These are phyloP conservation scores for Netelia virgata DNA, from an alignment of 2,888 invertebrate species.

Conservation along the genomic window DNA sequence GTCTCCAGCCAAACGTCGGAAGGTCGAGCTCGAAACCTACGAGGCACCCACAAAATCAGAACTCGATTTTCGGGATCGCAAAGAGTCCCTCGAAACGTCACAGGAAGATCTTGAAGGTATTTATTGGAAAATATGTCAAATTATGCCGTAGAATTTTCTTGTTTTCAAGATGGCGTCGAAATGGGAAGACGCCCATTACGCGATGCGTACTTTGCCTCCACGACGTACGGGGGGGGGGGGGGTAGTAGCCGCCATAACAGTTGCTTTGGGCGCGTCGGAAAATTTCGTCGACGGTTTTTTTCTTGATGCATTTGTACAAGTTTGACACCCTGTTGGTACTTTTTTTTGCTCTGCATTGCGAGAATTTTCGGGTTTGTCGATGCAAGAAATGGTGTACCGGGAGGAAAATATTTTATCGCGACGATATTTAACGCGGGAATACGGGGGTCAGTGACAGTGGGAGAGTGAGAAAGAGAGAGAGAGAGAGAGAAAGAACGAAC, in stretches of 20 bases:
- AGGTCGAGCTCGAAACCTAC: slow-evolving; percentile 80
- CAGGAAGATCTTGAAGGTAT: slow-evolving; percentile 82
- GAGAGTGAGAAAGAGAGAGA: slow-evolving; percentile 67
- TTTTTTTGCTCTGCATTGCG: slow-evolving; percentile 34
- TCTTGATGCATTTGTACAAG: slow-evolving; percentile 12
- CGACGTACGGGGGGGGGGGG: slow-evolving; percentile 71
- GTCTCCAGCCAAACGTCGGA: slow-evolving; percentile 83
- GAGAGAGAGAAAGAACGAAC: slow-evolving; percentile 48
- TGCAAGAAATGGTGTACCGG: slow-evolving; percentile 25
- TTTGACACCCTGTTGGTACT: neutral
- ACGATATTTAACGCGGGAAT: slow-evolving; percentile 76
- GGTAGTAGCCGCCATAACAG: slow-evolving; percentile 80
- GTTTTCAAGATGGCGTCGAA: slow-evolving; percentile 81
- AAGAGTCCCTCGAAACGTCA: slow-evolving; percentile 72
- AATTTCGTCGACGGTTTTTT: slow-evolving; percentile 50
- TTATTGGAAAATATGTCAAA: slow-evolving; percentile 77
- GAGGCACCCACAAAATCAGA: slow-evolving; percentile 72
- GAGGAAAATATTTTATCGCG: slow-evolving; percentile 36
- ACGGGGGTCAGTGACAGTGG: slow-evolving; percentile 76
- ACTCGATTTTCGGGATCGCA: slow-evolving; percentile 76
- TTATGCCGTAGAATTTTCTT: slow-evolving; percentile 75
- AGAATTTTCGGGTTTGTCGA: slow-evolving; percentile 26
- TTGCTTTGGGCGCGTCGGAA: slow-evolving; percentile 74
- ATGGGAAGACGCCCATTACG: slow-evolving; percentile 74
- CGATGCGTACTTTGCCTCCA: slow-evolving; percentile 71